These are phyloP conservation scores for Tauraco erythrolophus DNA, from an alignment of 2,113 vertebrate genomes.

Conservation along the genomic window DNA sequence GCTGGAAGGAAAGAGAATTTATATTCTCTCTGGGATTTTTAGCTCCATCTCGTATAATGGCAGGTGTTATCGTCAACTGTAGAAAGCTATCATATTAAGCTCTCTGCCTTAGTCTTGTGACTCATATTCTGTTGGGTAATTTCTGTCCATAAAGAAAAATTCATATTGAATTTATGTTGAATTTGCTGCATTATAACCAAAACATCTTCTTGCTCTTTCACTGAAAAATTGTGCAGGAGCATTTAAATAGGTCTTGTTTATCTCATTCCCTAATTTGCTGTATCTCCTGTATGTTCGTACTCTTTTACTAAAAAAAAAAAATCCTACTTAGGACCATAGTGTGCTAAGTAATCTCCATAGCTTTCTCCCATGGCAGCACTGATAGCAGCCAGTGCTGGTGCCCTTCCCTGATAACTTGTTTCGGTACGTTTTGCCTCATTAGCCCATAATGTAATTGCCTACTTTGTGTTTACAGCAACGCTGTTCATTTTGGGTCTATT, in stretches of 20 bases:
- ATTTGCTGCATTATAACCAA: not conserved
- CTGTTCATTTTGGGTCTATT: not conserved
- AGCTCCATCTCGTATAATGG: not conserved
- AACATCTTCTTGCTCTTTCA: not conserved
- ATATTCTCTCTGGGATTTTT: not conserved
- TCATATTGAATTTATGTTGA: not conserved
- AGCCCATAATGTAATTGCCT: constrained; percentile 20
- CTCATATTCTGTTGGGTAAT: not conserved
- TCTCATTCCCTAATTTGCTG: not conserved
- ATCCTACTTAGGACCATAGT: not conserved
- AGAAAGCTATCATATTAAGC: not conserved
- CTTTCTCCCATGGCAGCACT: not conserved
- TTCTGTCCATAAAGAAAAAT: not conserved
- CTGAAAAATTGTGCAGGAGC: not conserved
- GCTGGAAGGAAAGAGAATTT: not conserved
- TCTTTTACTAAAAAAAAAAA: not conserved
- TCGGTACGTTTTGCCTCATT: constrained; percentile 39
- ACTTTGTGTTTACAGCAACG: not conserved
- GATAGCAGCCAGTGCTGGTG: not conserved
- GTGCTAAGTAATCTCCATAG: not conserved
- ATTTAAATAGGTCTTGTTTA: not conserved
- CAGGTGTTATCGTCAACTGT: not conserved
- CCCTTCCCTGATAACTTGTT: not conserved
- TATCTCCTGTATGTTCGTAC: not conserved
- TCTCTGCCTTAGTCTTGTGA: not conserved